Evolutionary conservation across 2,888 invertebrate genomes (phyloP).

Genomic region (Oscheius sp.): DNA sequence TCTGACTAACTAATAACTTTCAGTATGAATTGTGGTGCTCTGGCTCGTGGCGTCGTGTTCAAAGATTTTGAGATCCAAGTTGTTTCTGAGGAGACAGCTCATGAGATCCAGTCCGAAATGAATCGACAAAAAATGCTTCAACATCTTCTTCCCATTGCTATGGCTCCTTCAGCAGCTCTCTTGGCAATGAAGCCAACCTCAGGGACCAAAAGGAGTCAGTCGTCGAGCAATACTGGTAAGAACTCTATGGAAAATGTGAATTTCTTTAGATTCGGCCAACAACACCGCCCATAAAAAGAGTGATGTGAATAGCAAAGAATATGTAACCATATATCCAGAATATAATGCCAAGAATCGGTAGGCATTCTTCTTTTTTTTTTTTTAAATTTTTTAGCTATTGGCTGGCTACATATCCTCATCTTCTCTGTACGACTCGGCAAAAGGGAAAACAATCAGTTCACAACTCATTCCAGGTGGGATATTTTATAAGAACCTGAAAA

Average conservation of each 20-base stretch:
- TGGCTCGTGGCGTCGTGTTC: slow-evolving; percentile 67
- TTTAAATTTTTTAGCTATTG: slow-evolving; percentile 47
- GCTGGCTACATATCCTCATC: slow-evolving; percentile 68
- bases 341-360: slow-evolving; percentile 59
- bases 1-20: not conserved
- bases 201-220: slow-evolving; percentile 63
- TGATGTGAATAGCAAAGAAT: slow-evolving; percentile 67
- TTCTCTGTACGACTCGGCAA: slow-evolving; percentile 67
- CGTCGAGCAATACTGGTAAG: slow-evolving; percentile 43
- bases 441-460: slow-evolving; percentile 62
- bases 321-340: slow-evolving; percentile 61
- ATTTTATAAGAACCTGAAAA: no score
- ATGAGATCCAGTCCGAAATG: slow-evolving; percentile 67
- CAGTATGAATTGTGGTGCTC: slow-evolving; percentile 65
- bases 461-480: slow-evolving; percentile 54
- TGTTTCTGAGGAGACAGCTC: slow-evolving; percentile 67
- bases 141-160: slow-evolving; percentile 59
- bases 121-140: slow-evolving; percentile 62
- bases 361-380: not conserved
- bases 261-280: slow-evolving; percentile 42
- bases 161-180: slow-evolving; percentile 59
- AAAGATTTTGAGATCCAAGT: slow-evolving; percentile 68
- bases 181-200: slow-evolving; percentile 68
- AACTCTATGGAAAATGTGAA: not conserved
- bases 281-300: slow-evolving; percentile 68